Conservation (phyloP, 2,113 vertebrate species). For the Nestor notabilis region DNA sequence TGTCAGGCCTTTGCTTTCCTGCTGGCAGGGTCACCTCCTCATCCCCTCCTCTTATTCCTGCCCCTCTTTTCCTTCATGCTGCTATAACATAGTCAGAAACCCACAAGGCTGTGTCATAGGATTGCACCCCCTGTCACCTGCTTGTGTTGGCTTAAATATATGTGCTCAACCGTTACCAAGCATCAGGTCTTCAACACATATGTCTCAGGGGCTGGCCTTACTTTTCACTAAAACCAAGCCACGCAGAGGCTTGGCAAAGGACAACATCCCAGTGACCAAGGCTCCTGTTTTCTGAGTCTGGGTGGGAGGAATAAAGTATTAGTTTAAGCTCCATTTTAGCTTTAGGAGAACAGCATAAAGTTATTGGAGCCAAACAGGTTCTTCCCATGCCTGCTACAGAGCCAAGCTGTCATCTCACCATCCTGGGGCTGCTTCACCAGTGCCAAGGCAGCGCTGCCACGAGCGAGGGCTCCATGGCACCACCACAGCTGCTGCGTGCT, state of each 20-base stretch:
- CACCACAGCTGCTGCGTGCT: accelerated
- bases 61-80: background rate
- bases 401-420: background rate
- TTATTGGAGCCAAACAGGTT: background rate
- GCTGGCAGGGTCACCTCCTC: background rate
- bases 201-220: background rate
- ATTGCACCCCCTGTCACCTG: background rate
- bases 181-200: background rate
- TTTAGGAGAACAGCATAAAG: background rate
- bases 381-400: background rate
- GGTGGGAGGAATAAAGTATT: background rate
- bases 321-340: background rate
- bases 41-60: background rate
- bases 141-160: background rate
- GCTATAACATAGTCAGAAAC: background rate
- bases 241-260: background rate
- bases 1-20: background rate
- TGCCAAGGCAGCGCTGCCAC: background rate
- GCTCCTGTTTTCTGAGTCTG: background rate
- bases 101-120: accelerated
- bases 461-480: accelerated
- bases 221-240: background rate
- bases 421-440: accelerated
- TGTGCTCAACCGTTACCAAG: background rate
- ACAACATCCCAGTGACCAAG: background rate